Percentiles rank a stretch among this genome's conserved stretches.
Evolutionary conservation across 2,797 vertebrate species (phyloP).

Genomic region (Furcifer pardalis): DNA sequence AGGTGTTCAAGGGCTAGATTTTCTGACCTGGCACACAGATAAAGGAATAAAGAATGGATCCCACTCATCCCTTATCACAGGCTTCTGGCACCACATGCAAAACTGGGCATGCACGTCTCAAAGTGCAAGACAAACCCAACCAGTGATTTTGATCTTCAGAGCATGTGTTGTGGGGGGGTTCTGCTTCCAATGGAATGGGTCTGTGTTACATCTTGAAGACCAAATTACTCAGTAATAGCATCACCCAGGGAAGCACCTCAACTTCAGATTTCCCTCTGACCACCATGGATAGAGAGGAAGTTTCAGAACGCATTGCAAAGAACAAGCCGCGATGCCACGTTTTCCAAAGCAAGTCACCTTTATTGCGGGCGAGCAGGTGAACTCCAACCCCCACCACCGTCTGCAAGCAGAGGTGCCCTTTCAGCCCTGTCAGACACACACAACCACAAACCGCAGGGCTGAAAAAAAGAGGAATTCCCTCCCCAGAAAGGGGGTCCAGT

Average conservation of each 20-base stretch:
- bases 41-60: too few relatives aligned
- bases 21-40: too few relatives aligned
- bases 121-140: not conserved
- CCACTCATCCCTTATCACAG: too few relatives aligned
- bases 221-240: not conserved
- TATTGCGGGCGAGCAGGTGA: conserved; percentile 8
- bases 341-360: conserved; percentile 20
- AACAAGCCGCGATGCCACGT: not conserved
- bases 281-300: too few relatives aligned
- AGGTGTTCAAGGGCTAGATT: too few relatives aligned
- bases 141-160: not conserved
- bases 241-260: not conserved
- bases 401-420: not conserved
- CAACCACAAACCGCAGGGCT: conserved; percentile 18
- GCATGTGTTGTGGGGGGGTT: not conserved
- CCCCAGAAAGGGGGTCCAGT: not conserved
- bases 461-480: not conserved
- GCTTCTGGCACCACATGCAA: too few relatives aligned
- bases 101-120: not conserved
- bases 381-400: not conserved
- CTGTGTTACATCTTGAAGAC: not conserved
- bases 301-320: not conserved
- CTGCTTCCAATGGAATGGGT: not conserved
- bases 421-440: not conserved
- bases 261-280: not conserved